Base-by-base conservation (phyloP, 2,113 vertebrate genomes). In the Gallinago jamesoni region DNA sequence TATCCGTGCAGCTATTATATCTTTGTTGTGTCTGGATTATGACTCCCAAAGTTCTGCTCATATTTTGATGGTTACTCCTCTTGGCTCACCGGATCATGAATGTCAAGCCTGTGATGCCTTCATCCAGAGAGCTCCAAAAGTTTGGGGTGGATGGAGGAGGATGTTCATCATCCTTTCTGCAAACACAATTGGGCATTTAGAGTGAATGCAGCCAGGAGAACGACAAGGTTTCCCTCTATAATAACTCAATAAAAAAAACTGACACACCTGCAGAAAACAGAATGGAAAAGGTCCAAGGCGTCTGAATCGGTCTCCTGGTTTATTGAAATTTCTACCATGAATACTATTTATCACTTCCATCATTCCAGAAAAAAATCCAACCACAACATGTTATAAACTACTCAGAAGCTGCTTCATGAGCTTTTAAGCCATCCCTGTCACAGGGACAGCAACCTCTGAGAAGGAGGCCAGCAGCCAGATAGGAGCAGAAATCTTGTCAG, bases 401-500 rank as follows among this genome's bases (percentile, higher is more conserved):
- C 73, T 81, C 83, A 84, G 89, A 90, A 84, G 31, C 30, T 92
- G 47, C 77, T 86, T 94, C 57, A 33, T 75, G 95, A 94, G 76
- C 76, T 95, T 92, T 94, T 92, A 94, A 94, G 73, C 76, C 64
- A 87, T 27, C 22, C 28, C 37, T 84, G 69, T 75, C 72, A 93
- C 37, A 75, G 66, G 73, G 76, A 24, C 73, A 87, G 68, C 73
- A 89, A 84, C 73, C 84, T 93, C 69, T 43, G 37, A 91, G 87
- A 56, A 89, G 68, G 56, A 91, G 77, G 93, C 64, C 81, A 91
- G 84, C 60, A 89, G 80, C 79, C 93, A 82, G 89, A 87, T 10
- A 94, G 86, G 64, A 89, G 56, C 66, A 92, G 87, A 92, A 97
- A 89, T 82, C 84, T 92, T 86, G 72, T 94, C 89, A 96, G 87